These are phyloP conservation scores for Sminthopsis crassicaudata DNA, from an alignment of 2,113 vertebrate species.

Conservation along the genomic window DNA sequence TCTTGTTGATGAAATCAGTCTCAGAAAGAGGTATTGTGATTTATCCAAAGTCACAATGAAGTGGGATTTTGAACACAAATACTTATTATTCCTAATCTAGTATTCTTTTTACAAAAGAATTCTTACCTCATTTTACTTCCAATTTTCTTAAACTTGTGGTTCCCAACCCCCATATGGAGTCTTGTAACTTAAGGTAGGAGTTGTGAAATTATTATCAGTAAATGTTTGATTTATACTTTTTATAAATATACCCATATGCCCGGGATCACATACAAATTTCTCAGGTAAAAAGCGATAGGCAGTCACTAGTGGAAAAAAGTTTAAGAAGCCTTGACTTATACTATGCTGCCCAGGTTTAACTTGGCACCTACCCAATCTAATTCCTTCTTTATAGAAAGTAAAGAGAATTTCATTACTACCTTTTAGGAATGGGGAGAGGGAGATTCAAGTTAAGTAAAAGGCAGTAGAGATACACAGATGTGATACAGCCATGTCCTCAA, in stretches of 20 bases:
- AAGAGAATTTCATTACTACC: neutral
- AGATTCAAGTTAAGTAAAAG: neutral
- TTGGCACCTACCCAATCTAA: neutral
- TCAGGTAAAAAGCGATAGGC: too few relatives aligned
- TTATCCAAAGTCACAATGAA: neutral
- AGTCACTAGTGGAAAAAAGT: too few relatives aligned
- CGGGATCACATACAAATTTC: too few relatives aligned
- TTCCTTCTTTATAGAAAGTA: neutral
- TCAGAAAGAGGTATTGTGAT: neutral
- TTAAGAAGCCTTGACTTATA: neutral
- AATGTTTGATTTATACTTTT: too few relatives aligned
- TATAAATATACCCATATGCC: too few relatives aligned
- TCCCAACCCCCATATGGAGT: too few relatives aligned
- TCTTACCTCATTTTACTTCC: neutral
- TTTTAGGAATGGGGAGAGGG: neutral
- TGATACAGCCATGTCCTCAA: neutral
- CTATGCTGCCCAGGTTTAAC: slow-evolving; percentile 5
- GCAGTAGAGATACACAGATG: neutral
- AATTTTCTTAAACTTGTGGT: too few relatives aligned
- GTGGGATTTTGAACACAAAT: neutral
- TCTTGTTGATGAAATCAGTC: neutral
- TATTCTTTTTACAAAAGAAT: slow-evolving; percentile 9
- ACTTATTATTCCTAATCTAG: neutral
- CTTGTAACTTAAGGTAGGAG: too few relatives aligned
- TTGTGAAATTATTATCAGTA: too few relatives aligned